Conservation (phyloP, 2,113 vertebrate species). For the Helogale parvula region DNA sequence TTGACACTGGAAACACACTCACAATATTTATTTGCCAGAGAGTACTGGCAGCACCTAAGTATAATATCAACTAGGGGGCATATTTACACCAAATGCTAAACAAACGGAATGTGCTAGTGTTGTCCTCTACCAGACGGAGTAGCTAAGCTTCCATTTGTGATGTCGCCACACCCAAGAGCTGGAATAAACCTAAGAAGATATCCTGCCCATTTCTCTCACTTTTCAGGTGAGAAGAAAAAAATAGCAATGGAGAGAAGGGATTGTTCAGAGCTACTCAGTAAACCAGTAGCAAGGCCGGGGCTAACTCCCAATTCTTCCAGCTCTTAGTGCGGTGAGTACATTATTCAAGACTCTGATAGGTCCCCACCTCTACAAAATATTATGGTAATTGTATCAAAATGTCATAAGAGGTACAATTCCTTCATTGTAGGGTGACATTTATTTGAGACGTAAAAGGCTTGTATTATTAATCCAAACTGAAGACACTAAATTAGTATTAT, state of each 20-base stretch:
- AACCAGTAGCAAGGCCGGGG: background rate
- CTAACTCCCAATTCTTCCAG: background rate
- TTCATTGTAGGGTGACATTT: background rate
- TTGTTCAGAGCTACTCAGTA: background rate
- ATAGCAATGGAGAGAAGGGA: background rate
- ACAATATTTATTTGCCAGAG: background rate
- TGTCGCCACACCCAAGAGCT: background rate
- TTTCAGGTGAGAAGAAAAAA: background rate
- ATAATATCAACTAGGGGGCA: background rate
- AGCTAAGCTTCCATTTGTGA: background rate
- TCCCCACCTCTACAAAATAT: background rate
- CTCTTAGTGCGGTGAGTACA: background rate
- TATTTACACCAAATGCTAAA: background rate
- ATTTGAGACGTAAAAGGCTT: background rate
- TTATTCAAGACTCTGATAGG: background rate
- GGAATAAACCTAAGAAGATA: background rate
- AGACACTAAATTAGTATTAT: background rate
- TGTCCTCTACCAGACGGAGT: background rate
- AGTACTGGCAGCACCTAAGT: background rate
- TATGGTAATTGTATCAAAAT: background rate
- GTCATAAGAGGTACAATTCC: background rate
- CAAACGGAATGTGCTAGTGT: background rate
- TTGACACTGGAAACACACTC: background rate
- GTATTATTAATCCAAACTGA: background rate
- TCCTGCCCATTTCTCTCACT: background rate